Conservation (phyloP, 2,113 vertebrate genomes). For the Alectura lathami region DNA sequence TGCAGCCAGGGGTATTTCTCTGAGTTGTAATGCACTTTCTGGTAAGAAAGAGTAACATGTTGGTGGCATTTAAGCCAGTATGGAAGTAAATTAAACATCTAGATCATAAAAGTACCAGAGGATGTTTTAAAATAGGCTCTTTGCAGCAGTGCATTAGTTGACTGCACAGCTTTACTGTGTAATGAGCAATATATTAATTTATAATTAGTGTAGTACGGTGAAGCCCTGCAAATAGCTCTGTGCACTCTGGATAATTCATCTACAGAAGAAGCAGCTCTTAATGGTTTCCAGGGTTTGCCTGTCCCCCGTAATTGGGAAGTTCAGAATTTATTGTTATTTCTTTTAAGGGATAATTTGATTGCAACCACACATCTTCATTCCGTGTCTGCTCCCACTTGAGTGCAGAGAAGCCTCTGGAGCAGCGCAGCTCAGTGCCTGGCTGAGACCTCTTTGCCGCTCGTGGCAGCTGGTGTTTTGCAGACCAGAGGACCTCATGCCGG, state of each 20-base stretch:
- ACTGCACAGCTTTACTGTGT: slow-evolving; percentile 46
- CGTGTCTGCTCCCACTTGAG: neutral
- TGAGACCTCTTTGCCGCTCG: neutral
- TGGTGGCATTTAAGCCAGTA: slow-evolving; percentile 46
- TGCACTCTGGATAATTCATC: slow-evolving; percentile 62
- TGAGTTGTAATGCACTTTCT: neutral
- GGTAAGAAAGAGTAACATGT: neutral
- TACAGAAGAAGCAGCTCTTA: slow-evolving; percentile 51
- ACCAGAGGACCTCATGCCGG: neutral
- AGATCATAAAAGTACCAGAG: slow-evolving; percentile 50
- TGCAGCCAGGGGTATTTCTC: neutral
- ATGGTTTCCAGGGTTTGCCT: slow-evolving; percentile 62
- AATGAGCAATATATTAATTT: slow-evolving; percentile 76
- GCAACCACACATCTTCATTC: slow-evolving; percentile 33
- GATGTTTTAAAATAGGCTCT: slow-evolving; percentile 44
- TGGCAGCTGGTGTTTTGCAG: neutral
- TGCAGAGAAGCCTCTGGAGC: neutral
- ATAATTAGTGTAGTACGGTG: slow-evolving; percentile 71
- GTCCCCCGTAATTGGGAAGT: slow-evolving; percentile 50
- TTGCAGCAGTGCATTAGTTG: slow-evolving; percentile 61
- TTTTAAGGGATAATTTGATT: slow-evolving; percentile 49
- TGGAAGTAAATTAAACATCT: slow-evolving; percentile 58
- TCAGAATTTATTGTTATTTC: slow-evolving; percentile 60
- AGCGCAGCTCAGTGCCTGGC: accelerated
- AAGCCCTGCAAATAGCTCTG: slow-evolving; percentile 62